phyloP scores from a whole-genome alignment of 2,113 vertebrate genomes.

The Gobio gobio region DNA sequence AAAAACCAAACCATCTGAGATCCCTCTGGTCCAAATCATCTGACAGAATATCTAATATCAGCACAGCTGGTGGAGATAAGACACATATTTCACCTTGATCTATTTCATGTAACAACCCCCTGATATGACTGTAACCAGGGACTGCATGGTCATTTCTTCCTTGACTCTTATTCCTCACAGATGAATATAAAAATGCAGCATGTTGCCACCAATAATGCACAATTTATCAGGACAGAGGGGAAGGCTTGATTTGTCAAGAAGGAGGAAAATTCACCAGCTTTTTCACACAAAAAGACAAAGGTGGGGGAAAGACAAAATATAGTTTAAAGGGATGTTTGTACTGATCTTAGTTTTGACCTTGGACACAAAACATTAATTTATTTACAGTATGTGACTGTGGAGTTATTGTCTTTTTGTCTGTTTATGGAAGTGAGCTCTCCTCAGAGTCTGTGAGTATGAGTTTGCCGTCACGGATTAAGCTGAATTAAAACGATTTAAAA shows the following conservation, averaged over 20 bases:
- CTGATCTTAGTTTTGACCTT: constrained; percentile 37
- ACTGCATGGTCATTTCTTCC: not conserved
- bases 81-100: constrained; percentile 34
- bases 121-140: constrained; percentile 6
- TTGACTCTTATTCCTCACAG: constrained; percentile 12
- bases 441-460: constrained; percentile 15
- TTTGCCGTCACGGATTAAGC: constrained; percentile 23
- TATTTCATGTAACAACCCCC: not conserved
- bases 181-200: constrained; percentile 29
- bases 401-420: constrained; percentile 42
- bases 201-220: constrained; percentile 31
- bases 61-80: not conserved
- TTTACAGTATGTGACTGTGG: constrained; percentile 22
- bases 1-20: not conserved
- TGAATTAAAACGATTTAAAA: constrained; percentile 33
- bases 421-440: constrained; percentile 23
- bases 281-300: constrained; percentile 33
- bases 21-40: not conserved
- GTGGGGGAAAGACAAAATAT: not conserved
- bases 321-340: constrained; percentile 2
- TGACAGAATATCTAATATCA: constrained; percentile 29
- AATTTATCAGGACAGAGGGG: constrained; percentile 55
- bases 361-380: constrained; percentile 34
- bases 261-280: constrained; percentile 29
- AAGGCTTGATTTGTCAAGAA: constrained; percentile 52